Evolutionary conservation across 2,797 vertebrate species (phyloP).

Genomic region (Parauchenoglanis ngamensis): DNA sequence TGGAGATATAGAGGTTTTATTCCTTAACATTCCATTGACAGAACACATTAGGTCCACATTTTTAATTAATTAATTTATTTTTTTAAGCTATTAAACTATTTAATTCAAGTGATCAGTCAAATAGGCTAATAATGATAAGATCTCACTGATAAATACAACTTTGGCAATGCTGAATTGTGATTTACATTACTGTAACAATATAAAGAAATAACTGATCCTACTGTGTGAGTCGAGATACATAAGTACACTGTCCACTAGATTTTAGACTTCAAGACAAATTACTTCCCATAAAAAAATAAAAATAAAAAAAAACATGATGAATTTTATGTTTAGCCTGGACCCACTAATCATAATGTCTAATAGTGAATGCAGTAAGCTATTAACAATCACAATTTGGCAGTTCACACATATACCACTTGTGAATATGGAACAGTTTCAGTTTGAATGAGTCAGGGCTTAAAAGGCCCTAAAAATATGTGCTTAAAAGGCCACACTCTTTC

Average conservation of each 20-base stretch:
- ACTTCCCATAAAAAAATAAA: background rate
- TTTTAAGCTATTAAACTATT: background rate
- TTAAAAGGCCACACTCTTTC: conserved; percentile 73
- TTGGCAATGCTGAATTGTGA: background rate
- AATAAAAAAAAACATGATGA: background rate
- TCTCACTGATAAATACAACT: background rate
- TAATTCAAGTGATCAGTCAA: background rate
- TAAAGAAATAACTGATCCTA: background rate
- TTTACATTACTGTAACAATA: background rate
- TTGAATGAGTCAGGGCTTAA: conserved; percentile 65
- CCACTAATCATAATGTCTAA: conserved; percentile 6
- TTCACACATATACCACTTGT: conserved; percentile 5
- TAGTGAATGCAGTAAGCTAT: background rate
- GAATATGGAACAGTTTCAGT: conserved; percentile 48
- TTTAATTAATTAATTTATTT: too few relatives aligned
- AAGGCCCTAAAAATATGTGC: too few relatives aligned
- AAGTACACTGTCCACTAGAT: background rate
- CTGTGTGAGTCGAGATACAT: background rate
- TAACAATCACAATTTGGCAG: conserved; percentile 5
- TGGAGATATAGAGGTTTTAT: background rate
- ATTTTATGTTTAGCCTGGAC: background rate
- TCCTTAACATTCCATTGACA: background rate
- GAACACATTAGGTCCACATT: background rate
- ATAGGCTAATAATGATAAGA: background rate
- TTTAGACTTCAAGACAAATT: background rate